Base-by-base conservation (phyloP, 2,888 invertebrate species). In the Cataglyphis altisquamis region DNA sequence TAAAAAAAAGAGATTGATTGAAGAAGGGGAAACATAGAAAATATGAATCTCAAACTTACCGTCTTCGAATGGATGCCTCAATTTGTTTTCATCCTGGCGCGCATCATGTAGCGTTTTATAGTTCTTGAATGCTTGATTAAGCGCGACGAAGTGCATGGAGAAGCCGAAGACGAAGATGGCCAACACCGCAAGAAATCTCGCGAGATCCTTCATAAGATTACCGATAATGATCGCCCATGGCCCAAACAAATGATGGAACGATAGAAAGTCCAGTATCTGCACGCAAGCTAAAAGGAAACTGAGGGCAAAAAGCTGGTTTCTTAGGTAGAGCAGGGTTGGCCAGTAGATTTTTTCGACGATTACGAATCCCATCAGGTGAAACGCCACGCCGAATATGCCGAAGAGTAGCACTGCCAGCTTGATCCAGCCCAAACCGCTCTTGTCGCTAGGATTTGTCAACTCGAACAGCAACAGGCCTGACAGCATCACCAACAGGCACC, bases 181-280 rank as follows among this genome's bases (percentile, higher is more conserved):
- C 93, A 99, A 95, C 36, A 99, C 99, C 67, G 99, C 99, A 87
- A 99, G 96, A 95, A 99, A 99, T 93, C 99, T 96, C n/a, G 98
- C 98, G 90, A 99, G 96, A 95, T 99, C 99, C 95, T 98, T 98
- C 97, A 98, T 97, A 81, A 98, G 96, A 95, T 98, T 98, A 32
- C 99, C 98, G 93, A 99, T 99, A 94, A 99, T 99, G 94, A 99
- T 99, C 48, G 99, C 99, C 99, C 99, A 99, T 0, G 99, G 99
- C 67, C 99, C 99, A 94, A 99, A 99, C 29, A 99, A 96, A 95
- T 99, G 99, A 95, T 99, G 99, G 95, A 99, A 99, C 36, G 99
- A 99, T 70, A 99, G 96, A 95, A 99, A 99, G 95, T 99, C 98
- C 93, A 99, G 96, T 92, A 99, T 98, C 95, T 99, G 99, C 70